These are phyloP conservation scores for Pelecanoides urinatrix DNA, from an alignment of 2,113 vertebrate species.

Conservation along the genomic window DNA sequence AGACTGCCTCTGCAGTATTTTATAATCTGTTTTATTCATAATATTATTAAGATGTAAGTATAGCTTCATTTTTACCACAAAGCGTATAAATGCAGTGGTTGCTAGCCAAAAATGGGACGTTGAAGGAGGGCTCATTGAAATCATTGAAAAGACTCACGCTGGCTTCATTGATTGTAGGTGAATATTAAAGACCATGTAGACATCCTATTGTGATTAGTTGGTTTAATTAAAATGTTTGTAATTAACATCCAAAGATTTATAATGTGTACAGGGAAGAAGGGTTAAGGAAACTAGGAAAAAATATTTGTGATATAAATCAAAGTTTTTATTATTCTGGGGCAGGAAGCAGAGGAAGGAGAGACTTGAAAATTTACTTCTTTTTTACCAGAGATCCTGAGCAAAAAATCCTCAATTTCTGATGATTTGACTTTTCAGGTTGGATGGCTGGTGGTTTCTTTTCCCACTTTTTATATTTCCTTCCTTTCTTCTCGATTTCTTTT, in stretches of 20 bases:
- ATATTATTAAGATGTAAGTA: neutral
- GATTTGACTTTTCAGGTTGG: neutral
- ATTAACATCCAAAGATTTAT: neutral
- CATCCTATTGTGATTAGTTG: neutral
- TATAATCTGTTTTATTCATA: neutral
- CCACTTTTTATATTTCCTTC: neutral
- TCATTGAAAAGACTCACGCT: accelerated
- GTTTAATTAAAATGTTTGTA: neutral
- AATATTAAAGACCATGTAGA: neutral
- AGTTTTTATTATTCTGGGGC: neutral
- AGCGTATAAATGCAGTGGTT: neutral
- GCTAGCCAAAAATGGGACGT: neutral
- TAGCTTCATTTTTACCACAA: neutral
- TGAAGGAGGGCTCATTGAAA: neutral
- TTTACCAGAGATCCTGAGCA: neutral
- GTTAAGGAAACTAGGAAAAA: neutral
- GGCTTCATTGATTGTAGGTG: neutral
- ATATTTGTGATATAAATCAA: neutral
- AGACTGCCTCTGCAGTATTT: neutral
- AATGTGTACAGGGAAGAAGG: neutral
- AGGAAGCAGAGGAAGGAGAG: neutral
- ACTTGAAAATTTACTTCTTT: neutral
- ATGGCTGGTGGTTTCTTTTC: neutral
- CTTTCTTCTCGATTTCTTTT: neutral
- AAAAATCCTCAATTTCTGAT: accelerated